phyloP scores from a whole-genome alignment of 2,113 vertebrate genomes.

The Pyxicephalus adspersus region DNA sequence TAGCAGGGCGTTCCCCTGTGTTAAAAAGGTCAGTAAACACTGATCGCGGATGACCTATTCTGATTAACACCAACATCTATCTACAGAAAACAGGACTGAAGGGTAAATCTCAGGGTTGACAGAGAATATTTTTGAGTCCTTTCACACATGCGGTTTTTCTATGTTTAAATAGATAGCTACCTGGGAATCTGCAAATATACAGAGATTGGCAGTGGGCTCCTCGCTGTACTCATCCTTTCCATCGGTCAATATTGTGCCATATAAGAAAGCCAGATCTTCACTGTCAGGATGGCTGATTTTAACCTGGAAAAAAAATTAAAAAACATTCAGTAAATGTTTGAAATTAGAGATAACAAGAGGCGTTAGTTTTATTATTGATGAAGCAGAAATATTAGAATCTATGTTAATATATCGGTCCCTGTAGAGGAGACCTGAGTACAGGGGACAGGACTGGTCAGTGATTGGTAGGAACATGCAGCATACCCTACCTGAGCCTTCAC shows the following conservation, averaged over 20 bases:
- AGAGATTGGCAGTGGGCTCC: constrained; percentile 88
- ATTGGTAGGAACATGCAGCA: no score
- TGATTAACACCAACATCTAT: no score
- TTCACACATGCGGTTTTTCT: no score
- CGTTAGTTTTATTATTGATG: neutral
- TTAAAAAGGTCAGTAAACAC: no score
- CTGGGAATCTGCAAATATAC: constrained; percentile 95
- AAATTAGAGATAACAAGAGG: neutral
- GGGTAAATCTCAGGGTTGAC: no score
- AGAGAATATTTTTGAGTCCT: no score
- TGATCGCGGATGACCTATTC: no score
- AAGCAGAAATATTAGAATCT: constrained; percentile 18
- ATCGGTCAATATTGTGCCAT: constrained; percentile 93
- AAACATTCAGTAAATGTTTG: neutral
- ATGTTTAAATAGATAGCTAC: constrained; percentile 64
- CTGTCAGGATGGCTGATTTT: constrained; percentile 84
- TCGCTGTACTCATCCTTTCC: constrained; percentile 82
- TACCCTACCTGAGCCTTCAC: constrained; percentile 83
- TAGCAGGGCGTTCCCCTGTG: no score
- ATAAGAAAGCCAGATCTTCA: constrained; percentile 90
- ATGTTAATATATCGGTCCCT: neutral
- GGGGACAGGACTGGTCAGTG: neutral
- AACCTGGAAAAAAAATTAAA: constrained; percentile 71
- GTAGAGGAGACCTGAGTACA: neutral
- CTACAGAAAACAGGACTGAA: no score